A percentile compares a stretch with the other conserved stretches of the same genome.
Evolutionary conservation across 2,797 vertebrate species (phyloP).

Genomic region (Rhynchotus rufescens): DNA sequence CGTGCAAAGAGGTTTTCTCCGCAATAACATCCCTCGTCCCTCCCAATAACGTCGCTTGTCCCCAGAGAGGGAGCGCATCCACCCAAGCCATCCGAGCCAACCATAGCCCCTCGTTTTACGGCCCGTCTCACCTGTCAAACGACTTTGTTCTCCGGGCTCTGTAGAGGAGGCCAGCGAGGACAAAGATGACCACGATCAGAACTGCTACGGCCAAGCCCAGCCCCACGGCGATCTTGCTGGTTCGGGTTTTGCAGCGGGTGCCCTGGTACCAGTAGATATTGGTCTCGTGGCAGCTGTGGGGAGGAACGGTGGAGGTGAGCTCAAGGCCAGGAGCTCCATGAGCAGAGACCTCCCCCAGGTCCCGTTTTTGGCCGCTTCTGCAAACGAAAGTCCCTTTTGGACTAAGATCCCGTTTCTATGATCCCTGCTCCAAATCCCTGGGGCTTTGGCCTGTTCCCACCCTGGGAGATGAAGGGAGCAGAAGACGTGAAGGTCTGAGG

Average conservation of each 20-base stretch:
- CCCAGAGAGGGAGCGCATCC: not conserved
- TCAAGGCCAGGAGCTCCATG: not conserved
- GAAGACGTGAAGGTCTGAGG: too few species aligned
- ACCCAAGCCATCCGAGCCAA: too few species aligned
- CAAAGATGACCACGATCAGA: accelerated
- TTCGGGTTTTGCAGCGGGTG: not conserved
- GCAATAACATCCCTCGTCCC: too few species aligned
- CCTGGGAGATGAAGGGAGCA: too few species aligned
- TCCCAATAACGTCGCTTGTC: not conserved
- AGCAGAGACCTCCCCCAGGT: not conserved
- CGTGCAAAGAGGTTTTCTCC: not conserved
- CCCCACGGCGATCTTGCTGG: not conserved
- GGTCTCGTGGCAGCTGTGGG: not conserved
- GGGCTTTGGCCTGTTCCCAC: not conserved
- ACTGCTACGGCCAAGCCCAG: not conserved
- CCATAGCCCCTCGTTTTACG: not conserved
- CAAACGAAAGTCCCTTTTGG: not conserved
- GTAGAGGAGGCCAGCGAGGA: not conserved
- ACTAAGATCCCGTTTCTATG: not conserved
- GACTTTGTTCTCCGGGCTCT: not conserved
- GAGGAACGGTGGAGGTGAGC: not conserved
- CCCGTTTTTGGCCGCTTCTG: too few species aligned
- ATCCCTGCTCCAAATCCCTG: too few species aligned
- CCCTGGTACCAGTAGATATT: not conserved
- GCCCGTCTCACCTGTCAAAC: not conserved